A percentile compares a stretch with the other conserved stretches of the same genome.
Conservation (phyloP, 2,888 invertebrate genomes). For the Callimorpha dominula region DNA sequence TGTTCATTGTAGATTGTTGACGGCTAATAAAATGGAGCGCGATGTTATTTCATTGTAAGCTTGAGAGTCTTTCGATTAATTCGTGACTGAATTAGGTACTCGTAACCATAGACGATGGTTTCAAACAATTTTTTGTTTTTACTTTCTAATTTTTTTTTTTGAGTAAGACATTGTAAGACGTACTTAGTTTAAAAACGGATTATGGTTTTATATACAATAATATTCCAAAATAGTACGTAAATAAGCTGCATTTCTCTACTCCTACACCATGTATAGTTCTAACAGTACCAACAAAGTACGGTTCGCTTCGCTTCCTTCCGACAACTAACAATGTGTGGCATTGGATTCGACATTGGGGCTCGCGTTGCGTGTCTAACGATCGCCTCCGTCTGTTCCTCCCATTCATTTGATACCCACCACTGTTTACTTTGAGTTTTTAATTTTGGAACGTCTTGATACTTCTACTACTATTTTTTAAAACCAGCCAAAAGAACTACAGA, state of each 20-base stretch:
- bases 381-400: conserved; percentile 78
- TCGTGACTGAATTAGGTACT: not conserved
- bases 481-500: not conserved
- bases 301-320: conserved; percentile 78
- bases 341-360: conserved; percentile 83
- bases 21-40: conserved; percentile 12
- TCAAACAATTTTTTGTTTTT: not conserved
- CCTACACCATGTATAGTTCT: conserved; percentile 52
- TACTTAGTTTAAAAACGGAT: not conserved
- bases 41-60: conserved; percentile 2
- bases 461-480: not conserved
- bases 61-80: conserved; percentile 1
- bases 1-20: conserved; percentile 12
- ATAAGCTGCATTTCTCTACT: conserved; percentile 42
- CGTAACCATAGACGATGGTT: not conserved
- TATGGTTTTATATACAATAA: not conserved
- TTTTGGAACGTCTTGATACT: conserved; percentile 27
- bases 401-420: conserved; percentile 70
- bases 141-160: not conserved
- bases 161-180: not conserved
- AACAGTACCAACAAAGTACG: conserved; percentile 72
- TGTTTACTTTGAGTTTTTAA: conserved; percentile 59
- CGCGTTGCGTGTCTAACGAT: conserved; percentile 79
- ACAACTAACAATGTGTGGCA: conserved; percentile 81
- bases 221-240: not conserved